Conservation (phyloP, 2,113 vertebrate genomes). For the Progne subis region DNA sequence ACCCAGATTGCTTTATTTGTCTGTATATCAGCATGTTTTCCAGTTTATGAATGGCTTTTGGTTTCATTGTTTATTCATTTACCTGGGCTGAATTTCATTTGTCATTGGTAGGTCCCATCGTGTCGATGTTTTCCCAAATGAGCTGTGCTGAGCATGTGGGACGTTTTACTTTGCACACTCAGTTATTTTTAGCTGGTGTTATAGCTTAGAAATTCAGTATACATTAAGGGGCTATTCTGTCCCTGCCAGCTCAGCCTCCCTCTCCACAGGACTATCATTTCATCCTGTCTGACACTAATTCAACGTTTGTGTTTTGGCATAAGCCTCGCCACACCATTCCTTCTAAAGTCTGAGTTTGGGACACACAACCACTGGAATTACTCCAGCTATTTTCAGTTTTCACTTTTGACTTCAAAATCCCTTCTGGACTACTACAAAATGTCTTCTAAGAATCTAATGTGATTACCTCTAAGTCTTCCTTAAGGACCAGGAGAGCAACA, state of each 20-base stretch:
- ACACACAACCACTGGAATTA: not conserved
- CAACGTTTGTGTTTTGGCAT: not conserved
- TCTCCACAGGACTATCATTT: not conserved
- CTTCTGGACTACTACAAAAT: not conserved
- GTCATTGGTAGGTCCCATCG: not conserved
- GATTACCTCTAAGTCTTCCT: not conserved
- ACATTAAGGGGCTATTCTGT: not conserved
- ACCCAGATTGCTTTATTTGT: slow-evolving; percentile 44
- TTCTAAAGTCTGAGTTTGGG: not conserved
- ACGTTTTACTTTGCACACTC: not conserved
- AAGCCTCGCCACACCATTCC: accelerated
- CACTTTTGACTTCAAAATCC: not conserved
- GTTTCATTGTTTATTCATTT: slow-evolving; percentile 45
- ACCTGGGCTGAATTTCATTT: slow-evolving; percentile 33
- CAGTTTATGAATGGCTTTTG: slow-evolving; percentile 23
- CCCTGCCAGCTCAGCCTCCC: not conserved
- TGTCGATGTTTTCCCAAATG: not conserved
- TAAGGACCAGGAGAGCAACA: not conserved
- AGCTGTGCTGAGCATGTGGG: not conserved
- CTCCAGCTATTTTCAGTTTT: not conserved
- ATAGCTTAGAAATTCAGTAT: not conserved
- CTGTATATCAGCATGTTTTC: slow-evolving; percentile 16
- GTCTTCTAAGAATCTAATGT: not conserved
- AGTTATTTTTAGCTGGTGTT: not conserved
- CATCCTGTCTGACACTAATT: not conserved